Conservation (phyloP, 2,113 vertebrate species). For the Halcyon senegalensis region DNA sequence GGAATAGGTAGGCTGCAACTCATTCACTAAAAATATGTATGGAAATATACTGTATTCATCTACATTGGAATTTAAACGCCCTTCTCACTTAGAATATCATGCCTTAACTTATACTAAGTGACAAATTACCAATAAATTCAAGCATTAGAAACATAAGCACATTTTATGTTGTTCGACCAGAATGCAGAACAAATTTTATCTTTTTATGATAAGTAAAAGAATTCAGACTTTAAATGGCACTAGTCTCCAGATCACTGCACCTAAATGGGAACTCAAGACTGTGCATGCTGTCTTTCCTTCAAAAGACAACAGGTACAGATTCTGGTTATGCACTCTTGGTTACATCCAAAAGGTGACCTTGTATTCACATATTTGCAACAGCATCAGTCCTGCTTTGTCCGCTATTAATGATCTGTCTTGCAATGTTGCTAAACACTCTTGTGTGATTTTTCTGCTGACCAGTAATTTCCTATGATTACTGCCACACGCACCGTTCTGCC, state of each 20-base stretch:
- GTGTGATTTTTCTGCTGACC: conserved; percentile 46
- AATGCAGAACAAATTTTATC: not conserved
- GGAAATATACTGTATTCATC: not conserved
- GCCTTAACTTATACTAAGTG: not conserved
- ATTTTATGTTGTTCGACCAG: not conserved
- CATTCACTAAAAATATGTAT: not conserved
- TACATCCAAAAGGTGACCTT: not conserved
- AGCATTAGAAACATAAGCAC: not conserved
- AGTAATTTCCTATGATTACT: not conserved
- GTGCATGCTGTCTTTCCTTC: not conserved
- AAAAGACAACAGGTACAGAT: not conserved
- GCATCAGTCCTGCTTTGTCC: conserved; percentile 2
- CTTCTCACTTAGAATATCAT: not conserved
- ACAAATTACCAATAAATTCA: not conserved
- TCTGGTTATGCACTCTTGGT: not conserved
- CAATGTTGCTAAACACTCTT: not conserved
- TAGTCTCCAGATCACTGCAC: not conserved
- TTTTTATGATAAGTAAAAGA: not conserved
- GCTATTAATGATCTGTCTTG: conserved; percentile 50
- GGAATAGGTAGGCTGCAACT: not conserved
- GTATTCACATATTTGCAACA: not conserved
- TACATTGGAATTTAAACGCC: not conserved
- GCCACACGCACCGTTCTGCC: not conserved
- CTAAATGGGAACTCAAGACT: not conserved
- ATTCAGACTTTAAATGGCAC: not conserved